Evolutionary conservation across 2,797 vertebrate genomes (phyloP).

Genomic region (Natrix natrix): DNA sequence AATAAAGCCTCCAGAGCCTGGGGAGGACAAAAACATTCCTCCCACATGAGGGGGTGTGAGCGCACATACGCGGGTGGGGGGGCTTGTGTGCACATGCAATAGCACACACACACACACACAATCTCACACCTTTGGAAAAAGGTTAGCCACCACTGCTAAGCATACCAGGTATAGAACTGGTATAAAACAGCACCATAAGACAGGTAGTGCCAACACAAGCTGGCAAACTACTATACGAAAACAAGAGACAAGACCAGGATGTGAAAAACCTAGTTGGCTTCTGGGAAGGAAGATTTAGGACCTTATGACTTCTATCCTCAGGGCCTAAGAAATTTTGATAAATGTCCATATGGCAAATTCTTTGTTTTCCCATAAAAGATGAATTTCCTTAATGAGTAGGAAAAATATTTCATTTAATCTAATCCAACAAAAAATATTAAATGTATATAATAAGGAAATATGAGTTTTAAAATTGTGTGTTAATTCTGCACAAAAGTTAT

Average conservation of each 20-base stretch:
- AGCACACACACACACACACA: too few relatives aligned
- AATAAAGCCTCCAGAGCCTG: too few relatives aligned
- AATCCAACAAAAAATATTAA: background rate
- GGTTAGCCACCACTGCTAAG: background rate
- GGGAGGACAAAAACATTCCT: too few relatives aligned
- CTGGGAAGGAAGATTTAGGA: background rate
- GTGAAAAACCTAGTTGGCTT: background rate
- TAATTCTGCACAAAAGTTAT: background rate
- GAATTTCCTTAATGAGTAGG: background rate
- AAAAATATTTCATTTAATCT: background rate
- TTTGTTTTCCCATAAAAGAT: background rate
- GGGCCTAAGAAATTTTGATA: background rate
- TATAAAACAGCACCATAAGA: background rate
- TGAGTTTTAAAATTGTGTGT: background rate
- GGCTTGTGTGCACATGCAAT: too few relatives aligned
- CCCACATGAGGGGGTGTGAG: too few relatives aligned
- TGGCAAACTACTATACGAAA: background rate
- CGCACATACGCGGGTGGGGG: too few relatives aligned
- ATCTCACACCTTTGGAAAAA: too few relatives aligned
- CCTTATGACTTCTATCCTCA: background rate
- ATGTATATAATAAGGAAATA: background rate
- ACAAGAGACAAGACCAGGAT: background rate
- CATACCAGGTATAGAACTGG: too few relatives aligned
- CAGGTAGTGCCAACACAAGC: background rate
- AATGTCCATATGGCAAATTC: background rate